Percentiles rank a stretch among this genome's conserved stretches.
Evolutionary conservation across 2,797 vertebrate species (phyloP).

Genomic region (Gorsachius magnificus): DNA sequence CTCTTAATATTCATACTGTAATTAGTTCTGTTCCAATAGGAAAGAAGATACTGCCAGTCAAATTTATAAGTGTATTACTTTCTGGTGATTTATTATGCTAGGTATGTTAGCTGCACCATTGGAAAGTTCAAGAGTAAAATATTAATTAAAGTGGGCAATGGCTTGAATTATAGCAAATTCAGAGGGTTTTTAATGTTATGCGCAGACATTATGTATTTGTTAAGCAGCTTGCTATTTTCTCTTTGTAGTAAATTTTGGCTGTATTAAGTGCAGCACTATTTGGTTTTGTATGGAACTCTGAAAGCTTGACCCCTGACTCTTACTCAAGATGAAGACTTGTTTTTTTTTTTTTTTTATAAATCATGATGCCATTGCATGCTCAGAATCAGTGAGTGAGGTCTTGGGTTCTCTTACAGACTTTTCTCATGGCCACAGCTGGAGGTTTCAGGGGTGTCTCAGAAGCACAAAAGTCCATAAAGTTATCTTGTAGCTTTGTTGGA

Average conservation of each 20-base stretch:
- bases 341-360: neutral
- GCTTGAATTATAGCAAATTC: neutral
- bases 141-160: neutral
- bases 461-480: constrained; percentile 24
- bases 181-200: neutral
- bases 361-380: neutral
- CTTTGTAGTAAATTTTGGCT: neutral
- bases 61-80: neutral
- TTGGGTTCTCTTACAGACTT: neutral
- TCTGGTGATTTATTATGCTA: neutral
- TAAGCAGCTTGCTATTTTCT: neutral
- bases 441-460: constrained; percentile 13
- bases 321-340: neutral
- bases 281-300: neutral
- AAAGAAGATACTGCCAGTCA: neutral
- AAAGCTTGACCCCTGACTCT: neutral
- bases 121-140: neutral
- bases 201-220: neutral
- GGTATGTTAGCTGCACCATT: neutral
- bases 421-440: neutral
- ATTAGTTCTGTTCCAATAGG: neutral
- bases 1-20: neutral
- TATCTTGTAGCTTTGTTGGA: constrained; percentile 59
- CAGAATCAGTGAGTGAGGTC: neutral
- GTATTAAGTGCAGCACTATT: neutral